phyloP scores from a whole-genome alignment of 2,113 vertebrate species.

The Polyodon spathula region DNA sequence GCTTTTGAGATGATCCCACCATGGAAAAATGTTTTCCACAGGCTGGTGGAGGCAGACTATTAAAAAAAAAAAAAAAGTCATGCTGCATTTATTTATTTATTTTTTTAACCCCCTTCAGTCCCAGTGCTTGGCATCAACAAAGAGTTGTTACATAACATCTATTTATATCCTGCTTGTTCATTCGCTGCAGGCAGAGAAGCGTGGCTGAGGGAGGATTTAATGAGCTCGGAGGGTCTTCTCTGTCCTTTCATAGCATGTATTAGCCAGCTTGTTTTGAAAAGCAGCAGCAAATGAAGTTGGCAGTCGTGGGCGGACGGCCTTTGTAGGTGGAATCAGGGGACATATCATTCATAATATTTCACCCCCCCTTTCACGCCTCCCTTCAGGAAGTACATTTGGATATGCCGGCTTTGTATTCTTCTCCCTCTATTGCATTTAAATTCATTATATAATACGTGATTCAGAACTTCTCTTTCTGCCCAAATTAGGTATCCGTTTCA shows the following conservation, averaged over 20 bases:
- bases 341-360: conserved; percentile 11
- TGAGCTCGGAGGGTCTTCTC: conserved; percentile 21
- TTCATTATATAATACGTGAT: background rate
- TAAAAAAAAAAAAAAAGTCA: conserved; percentile 57
- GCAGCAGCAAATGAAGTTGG: conserved; percentile 15
- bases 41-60: conserved; percentile 40
- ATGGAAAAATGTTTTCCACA: conserved; percentile 36
- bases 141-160: conserved; percentile 51
- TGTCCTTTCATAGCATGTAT: background rate
- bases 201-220: conserved; percentile 34
- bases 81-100: conserved; percentile 17
- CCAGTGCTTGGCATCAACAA: conserved; percentile 49
- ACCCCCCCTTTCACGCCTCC: background rate
- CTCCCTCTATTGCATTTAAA: conserved; percentile 3
- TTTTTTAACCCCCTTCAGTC: conserved; percentile 32
- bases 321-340: conserved; percentile 7
- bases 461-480: too few relatives aligned
- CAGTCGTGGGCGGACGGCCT: conserved; percentile 24
- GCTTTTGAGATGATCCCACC: conserved; percentile 47
- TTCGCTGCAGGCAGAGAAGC: conserved; percentile 38
- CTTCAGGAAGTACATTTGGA: background rate
- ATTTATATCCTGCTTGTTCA: conserved; percentile 43
- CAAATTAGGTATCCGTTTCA: too few relatives aligned
- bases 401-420: conserved; percentile 23
- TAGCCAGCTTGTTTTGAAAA: conserved; percentile 7